phyloP scores from a whole-genome alignment of 2,888 invertebrate species.

The Cheilosia impressa region DNA sequence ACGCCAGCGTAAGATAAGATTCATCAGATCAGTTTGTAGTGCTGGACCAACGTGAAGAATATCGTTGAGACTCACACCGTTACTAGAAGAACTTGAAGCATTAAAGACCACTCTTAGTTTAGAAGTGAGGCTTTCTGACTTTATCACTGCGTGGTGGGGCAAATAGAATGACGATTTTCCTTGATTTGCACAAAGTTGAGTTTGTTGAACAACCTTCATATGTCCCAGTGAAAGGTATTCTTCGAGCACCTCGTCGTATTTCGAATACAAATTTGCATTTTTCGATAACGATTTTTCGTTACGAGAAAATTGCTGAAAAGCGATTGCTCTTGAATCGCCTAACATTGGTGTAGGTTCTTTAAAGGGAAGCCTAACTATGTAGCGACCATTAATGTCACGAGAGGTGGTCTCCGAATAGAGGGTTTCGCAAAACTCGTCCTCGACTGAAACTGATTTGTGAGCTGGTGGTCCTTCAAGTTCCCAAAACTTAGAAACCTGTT shows the following conservation, averaged over 20 bases:
- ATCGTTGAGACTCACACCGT: neutral
- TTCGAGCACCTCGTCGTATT: neutral
- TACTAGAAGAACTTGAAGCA: neutral
- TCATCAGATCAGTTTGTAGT: neutral
- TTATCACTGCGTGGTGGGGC: slow-evolving; percentile 1
- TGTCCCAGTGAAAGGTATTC: neutral
- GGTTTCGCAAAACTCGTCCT: too few relatives aligned
- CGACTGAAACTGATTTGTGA: too few relatives aligned
- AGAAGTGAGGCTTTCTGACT: slow-evolving; percentile 8
- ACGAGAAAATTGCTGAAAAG: neutral
- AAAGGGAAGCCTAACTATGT: too few relatives aligned
- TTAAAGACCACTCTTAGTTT: slow-evolving; percentile 9
- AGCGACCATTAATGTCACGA: too few relatives aligned
- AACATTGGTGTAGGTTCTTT: too few relatives aligned
- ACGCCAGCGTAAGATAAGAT: neutral
- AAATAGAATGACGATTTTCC: neutral
- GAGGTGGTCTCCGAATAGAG: too few relatives aligned
- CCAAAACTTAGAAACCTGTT: too few relatives aligned
- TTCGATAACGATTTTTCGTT: neutral
- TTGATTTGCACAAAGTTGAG: neutral
- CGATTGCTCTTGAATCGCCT: neutral
- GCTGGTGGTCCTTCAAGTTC: too few relatives aligned
- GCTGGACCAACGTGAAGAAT: neutral
- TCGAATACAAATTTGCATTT: neutral
- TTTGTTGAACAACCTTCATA: neutral